Evolutionary conservation across 2,888 invertebrate genomes (phyloP).

Genomic region (Thecocarcelia acutangulata): DNA sequence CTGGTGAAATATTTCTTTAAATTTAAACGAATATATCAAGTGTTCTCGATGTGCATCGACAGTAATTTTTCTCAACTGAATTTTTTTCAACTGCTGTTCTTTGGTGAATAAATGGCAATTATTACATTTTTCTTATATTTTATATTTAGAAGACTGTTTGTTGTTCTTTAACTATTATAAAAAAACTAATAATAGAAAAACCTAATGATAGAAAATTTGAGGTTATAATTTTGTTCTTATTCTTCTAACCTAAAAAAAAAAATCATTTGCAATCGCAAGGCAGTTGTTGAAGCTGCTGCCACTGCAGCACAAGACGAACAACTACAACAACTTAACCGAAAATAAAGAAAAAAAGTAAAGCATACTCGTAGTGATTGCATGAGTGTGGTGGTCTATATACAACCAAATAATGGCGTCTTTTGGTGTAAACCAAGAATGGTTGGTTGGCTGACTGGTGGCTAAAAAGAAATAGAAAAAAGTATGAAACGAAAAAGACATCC

Average conservation of each 20-base stretch:
- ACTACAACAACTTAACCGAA: constrained; percentile 52
- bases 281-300: constrained; percentile 26
- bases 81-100: too few species aligned
- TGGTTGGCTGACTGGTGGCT: constrained; percentile 66
- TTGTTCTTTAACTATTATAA: background rate
- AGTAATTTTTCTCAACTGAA: background rate
- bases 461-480: constrained; percentile 45
- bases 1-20: too few species aligned
- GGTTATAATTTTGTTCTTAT: constrained; percentile 31
- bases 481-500: constrained; percentile 49
- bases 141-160: too few species aligned
- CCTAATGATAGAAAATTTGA: constrained; percentile 65
- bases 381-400: constrained; percentile 67
- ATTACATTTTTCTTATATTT: too few species aligned
- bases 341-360: constrained; percentile 17
- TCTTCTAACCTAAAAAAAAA: constrained; percentile 20
- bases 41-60: background rate
- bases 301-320: constrained; percentile 27
- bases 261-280: constrained; percentile 43
- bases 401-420: constrained; percentile 70
- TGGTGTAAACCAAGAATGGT: constrained; percentile 70
- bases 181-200: constrained; percentile 57
- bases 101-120: background rate
- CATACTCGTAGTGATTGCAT: constrained; percentile 63
- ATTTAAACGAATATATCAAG: too few species aligned